phyloP scores from a whole-genome alignment of 2,888 invertebrate genomes.

The Lithosia quadra region DNA sequence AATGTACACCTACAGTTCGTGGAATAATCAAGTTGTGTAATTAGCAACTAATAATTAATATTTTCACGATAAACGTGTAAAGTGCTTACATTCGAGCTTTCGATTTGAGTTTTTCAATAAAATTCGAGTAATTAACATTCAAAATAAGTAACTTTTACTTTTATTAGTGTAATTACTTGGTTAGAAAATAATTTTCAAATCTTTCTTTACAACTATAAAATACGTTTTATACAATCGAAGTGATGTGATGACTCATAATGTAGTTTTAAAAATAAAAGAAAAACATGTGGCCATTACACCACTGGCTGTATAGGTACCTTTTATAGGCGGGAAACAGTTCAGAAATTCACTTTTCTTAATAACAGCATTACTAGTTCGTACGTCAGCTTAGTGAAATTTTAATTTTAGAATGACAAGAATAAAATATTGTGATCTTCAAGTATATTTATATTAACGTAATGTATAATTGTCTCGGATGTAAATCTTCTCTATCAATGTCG shows the following conservation, averaged over 20 bases:
- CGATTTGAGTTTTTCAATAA: conserved; percentile 24
- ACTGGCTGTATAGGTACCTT: no score
- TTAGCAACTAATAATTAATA: conserved; percentile 26
- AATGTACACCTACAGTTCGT: conserved; percentile 34
- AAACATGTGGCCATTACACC: background rate
- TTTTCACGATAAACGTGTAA: conserved; percentile 22
- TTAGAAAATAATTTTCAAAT: no score
- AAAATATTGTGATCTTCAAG: conserved; percentile 6
- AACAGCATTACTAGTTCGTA: conserved; percentile 14
- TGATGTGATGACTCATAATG: no score
- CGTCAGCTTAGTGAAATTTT: conserved; percentile 7
- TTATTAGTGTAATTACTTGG: background rate
- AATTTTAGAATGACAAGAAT: conserved; percentile 12
- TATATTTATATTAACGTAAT: conserved; percentile 22
- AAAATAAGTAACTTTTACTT: background rate
- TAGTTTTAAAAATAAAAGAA: no score
- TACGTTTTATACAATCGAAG: no score
- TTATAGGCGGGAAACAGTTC: background rate
- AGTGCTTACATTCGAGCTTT: conserved; percentile 21
- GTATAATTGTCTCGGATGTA: conserved; percentile 22
- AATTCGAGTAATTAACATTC: background rate
- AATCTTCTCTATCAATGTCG: conserved; percentile 33
- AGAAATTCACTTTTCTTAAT: background rate
- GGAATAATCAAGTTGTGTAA: conserved; percentile 37
- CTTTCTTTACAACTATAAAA: background rate